Percentiles rank a stretch among this genome's conserved stretches.
phyloP scores from a whole-genome alignment of 1,140 invertebrate genomes.

The Anoplophora glabripennis region DNA sequence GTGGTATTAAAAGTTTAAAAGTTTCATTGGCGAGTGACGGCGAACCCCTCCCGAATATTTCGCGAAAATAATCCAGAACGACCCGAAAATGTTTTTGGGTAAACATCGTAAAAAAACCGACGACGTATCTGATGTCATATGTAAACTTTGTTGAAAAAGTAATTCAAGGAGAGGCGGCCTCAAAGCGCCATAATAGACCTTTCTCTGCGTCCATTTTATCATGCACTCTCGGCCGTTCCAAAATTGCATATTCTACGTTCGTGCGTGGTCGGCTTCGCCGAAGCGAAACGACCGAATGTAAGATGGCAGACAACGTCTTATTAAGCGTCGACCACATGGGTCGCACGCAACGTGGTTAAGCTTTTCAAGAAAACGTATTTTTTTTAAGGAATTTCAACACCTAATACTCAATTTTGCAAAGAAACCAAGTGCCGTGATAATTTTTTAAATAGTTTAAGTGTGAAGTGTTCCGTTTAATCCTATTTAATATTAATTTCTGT shows the following conservation, averaged over 20 bases:
- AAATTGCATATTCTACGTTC: neutral
- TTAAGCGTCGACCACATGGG: slow-evolving; percentile 48
- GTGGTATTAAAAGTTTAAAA: too few relatives aligned
- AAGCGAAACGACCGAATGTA: slow-evolving; percentile 28
- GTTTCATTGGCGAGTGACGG: too few relatives aligned
- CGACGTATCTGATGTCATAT: too few relatives aligned
- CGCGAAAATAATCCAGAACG: too few relatives aligned
- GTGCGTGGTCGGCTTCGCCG: slow-evolving; percentile 2
- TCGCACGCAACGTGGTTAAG: slow-evolving; percentile 45
- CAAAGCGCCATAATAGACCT: neutral
- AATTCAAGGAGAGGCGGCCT: neutral
- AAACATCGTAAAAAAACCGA: too few relatives aligned
- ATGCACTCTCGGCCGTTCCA: neutral
- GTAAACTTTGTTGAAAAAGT: neutral
- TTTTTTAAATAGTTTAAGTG: slow-evolving; percentile 9
- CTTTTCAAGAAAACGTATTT: neutral
- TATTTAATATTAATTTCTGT: slow-evolving; percentile 6
- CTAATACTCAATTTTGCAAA: too few relatives aligned
- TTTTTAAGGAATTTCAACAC: neutral
- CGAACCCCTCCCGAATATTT: too few relatives aligned
- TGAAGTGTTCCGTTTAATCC: neutral
- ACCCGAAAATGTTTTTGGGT: too few relatives aligned
- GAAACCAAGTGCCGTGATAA: too few relatives aligned
- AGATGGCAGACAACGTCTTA: slow-evolving; percentile 43
- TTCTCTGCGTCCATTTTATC: neutral